Percentiles rank a stretch among this genome's conserved stretches.
Evolutionary conservation across 2,888 invertebrate species (phyloP).

Genomic region (Drosophila emarginata): DNA sequence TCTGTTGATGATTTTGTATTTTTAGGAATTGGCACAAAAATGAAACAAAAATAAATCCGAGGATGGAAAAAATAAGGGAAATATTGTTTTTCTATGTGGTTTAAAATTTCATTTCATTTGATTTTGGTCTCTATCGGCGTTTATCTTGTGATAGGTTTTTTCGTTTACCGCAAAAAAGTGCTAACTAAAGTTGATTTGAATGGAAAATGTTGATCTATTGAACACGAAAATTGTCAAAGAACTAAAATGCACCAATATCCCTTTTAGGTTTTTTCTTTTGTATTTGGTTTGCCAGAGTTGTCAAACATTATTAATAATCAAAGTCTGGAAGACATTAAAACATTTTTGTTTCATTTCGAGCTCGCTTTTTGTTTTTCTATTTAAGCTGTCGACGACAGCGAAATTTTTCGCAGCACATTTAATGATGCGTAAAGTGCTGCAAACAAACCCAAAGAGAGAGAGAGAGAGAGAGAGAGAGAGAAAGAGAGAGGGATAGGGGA

Average conservation of each 20-base stretch:
- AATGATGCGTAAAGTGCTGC: constrained; percentile 49
- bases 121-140: background rate
- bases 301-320: constrained; percentile 31
- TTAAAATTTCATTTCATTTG: constrained; percentile 39
- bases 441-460: background rate
- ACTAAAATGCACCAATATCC: background rate
- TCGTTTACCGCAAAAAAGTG: constrained; percentile 15
- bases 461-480: background rate
- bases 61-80: constrained; percentile 9
- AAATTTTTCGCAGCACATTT: constrained; percentile 56
- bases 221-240: background rate
- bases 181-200: constrained; percentile 17
- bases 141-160: background rate
- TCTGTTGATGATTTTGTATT: constrained; percentile 15
- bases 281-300: constrained; percentile 14
- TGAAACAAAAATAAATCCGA: constrained; percentile 2
- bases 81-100: constrained; percentile 48
- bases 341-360: background rate
- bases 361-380: background rate
- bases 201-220: constrained; percentile 54
- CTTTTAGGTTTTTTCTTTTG: no score
- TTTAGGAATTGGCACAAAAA: constrained; percentile 9
- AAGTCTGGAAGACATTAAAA: constrained; percentile 24
- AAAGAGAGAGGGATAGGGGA: background rate
- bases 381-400: constrained; percentile 29